Base-by-base conservation (phyloP, 2,113 vertebrate species). In the Sinosuthora webbiana region DNA sequence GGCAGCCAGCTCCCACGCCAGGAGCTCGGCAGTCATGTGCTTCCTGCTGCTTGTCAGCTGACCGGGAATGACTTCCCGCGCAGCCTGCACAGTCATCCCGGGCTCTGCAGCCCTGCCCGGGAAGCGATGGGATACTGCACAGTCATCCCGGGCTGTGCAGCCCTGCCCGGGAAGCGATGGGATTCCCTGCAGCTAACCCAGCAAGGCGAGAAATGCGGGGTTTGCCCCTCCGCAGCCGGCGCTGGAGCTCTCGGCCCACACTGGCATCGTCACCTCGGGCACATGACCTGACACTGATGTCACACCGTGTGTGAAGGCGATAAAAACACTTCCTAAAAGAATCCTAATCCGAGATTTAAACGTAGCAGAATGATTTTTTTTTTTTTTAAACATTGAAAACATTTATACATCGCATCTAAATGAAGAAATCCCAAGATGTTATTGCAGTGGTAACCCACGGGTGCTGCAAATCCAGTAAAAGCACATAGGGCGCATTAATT, bases 1-100 rank as follows among this genome's bases (percentile, higher is more conserved):
- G 35, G 20, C 1, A 2, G 1, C 12, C 49, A 15, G 15, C 0
- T 8, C 19, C 13, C 15, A 14, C 6, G 53, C 4, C 3, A 5
- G 67, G 24, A 2, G 28, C 23, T 1, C 5, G 21, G 42, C 71
- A 3, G 5, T 1, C 71, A 57, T n/a, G 53, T 6, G 4, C 0
- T 87, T 96, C 93, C 96, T 59, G 83, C 18, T 5, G 11, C 50
- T 2, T 0, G 59, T 74, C 94, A 93, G 87, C 91, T 89, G 91
- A 70, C 22, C 22, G 2, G 83, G 41, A 76, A 41, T 10, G 37
- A 8, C 67, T 93, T 78, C 93, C 91, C 44, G 33, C 2, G 15
- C 75, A 41, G 80, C 52, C 80, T 93, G 94, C 96, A 44, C 7
- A 44, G 93, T 89, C 93, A 87, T 31, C 7, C 31, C 50, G 7